Evolutionary conservation across 2,888 invertebrate species (phyloP).

Genomic region (Plemyria rubiginata): DNA sequence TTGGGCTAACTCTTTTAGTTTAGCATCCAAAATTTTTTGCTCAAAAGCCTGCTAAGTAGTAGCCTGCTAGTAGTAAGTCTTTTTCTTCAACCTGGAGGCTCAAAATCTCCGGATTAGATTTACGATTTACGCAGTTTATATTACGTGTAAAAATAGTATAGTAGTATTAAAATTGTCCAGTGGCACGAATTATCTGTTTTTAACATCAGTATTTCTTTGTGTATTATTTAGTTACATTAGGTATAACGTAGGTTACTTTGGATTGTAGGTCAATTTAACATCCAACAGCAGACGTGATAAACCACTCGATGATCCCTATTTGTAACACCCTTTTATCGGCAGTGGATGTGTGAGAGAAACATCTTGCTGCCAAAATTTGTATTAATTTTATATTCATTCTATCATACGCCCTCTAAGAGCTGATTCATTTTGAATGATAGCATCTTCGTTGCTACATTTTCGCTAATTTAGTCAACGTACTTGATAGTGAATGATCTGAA

Average conservation of each 20-base stretch:
- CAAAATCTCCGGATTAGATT: too few relatives aligned
- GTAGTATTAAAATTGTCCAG: neutral
- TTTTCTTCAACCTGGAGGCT: too few relatives aligned
- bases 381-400: conserved; percentile 12
- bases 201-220: neutral
- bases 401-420: conserved; percentile 16
- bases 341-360: conserved; percentile 25
- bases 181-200: neutral
- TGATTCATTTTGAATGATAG: conserved; percentile 19
- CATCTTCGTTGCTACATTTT: conserved; percentile 18
- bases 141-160: neutral
- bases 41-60: neutral
- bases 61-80: too few relatives aligned
- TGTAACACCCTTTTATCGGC: conserved; percentile 33
- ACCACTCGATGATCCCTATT: conserved; percentile 22
- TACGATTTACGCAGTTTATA: too few relatives aligned
- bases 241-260: neutral
- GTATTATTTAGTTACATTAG: too few relatives aligned
- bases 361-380: conserved; percentile 24
- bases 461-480: conserved; percentile 18
- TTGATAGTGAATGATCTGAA: conserved; percentile 15
- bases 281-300: conserved; percentile 22
- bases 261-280: neutral
- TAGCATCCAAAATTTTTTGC: neutral
- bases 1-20: neutral